Evolutionary conservation across 2,888 invertebrate genomes (phyloP).

Genomic region (Drosophila ezoana): DNA sequence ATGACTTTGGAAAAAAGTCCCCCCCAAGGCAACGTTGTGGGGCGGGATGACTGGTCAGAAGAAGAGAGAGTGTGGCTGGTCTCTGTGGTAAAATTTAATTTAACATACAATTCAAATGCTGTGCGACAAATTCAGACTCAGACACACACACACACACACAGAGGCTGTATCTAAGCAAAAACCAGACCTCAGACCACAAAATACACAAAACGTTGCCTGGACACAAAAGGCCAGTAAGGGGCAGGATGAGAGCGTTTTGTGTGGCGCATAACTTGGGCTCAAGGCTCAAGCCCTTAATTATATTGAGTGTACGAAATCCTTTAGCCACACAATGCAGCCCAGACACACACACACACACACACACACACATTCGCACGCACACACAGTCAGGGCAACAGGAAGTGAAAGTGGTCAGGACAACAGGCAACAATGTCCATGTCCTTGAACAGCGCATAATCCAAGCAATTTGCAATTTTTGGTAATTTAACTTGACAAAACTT

Average conservation of each 20-base stretch:
- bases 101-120: constrained; percentile 77
- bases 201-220: constrained; percentile 73
- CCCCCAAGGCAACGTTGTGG: constrained; percentile 7
- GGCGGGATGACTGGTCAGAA: neutral
- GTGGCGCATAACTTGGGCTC: constrained; percentile 55
- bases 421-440: constrained; percentile 50
- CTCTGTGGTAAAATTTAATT: constrained; percentile 80
- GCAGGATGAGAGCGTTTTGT: constrained; percentile 20
- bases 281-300: constrained; percentile 81
- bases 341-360: constrained; percentile 19
- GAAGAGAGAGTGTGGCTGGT: constrained; percentile 46
- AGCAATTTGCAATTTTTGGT: constrained; percentile 84
- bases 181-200: constrained; percentile 66
- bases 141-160: constrained; percentile 22
- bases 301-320: constrained; percentile 83
- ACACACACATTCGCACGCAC: neutral
- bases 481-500: constrained; percentile 82
- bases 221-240: constrained; percentile 46
- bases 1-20: constrained; percentile 47
- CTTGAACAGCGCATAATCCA: constrained; percentile 74
- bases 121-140: constrained; percentile 59
- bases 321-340: constrained; percentile 73
- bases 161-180: constrained; percentile 30
- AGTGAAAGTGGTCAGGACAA: constrained; percentile 71
- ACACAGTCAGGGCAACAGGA: constrained; percentile 51